phyloP scores from a whole-genome alignment of 2,113 vertebrate species.

The Rafetus swinhoei region DNA sequence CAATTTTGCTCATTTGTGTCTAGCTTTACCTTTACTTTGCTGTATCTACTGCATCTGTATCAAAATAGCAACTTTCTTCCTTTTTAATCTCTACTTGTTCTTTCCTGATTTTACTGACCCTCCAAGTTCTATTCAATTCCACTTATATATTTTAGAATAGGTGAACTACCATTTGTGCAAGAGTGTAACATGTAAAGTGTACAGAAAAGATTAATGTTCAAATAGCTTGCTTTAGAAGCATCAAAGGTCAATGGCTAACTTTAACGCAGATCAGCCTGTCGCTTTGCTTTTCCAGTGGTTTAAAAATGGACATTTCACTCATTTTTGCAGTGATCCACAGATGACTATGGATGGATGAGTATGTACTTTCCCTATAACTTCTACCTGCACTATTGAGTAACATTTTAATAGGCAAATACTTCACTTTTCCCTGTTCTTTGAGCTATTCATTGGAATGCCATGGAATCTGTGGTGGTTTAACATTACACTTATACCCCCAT shows the following conservation, averaged over 20 bases:
- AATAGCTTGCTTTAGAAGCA: not conserved
- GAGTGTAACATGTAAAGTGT: not conserved
- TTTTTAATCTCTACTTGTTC: not conserved
- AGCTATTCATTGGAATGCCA: not conserved
- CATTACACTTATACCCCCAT: too few relatives aligned
- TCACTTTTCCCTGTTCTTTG: not conserved
- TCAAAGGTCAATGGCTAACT: not conserved
- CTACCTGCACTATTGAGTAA: not conserved
- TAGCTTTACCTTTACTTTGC: not conserved
- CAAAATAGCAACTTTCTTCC: not conserved
- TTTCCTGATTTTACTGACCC: accelerated
- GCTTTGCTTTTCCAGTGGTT: not conserved
- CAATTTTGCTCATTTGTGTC: not conserved
- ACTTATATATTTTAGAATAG: not conserved
- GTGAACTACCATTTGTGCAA: not conserved
- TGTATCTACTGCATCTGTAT: not conserved
- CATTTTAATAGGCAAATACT: not conserved
- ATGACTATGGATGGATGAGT: not conserved
- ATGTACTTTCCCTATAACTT: not conserved
- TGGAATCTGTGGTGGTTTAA: not conserved
- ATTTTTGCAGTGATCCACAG: not conserved
- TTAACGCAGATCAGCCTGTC: not conserved
- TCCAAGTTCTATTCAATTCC: not conserved
- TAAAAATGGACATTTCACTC: not conserved
- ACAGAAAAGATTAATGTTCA: not conserved